A percentile compares a stretch with the other conserved stretches of the same genome.
Conservation (phyloP, 2,888 invertebrate genomes). For the Calliopum simillimum region DNA sequence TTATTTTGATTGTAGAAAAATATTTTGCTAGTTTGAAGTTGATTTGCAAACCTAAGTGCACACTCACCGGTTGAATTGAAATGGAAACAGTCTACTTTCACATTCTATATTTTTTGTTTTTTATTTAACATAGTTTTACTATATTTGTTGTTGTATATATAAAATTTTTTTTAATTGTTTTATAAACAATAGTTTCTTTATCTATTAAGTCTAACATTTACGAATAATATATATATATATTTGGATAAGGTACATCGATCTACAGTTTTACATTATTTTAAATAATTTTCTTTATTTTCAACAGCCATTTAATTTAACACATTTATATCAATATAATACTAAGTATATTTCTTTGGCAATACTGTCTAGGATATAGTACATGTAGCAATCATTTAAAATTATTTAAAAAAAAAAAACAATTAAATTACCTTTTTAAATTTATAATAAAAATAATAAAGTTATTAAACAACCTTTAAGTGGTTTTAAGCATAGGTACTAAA, state of each 20-base stretch:
- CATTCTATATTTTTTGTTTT: not conserved
- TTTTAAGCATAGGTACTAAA: not conserved
- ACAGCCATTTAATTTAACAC: conserved; percentile 30
- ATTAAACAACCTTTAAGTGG: not conserved
- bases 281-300: conserved; percentile 24
- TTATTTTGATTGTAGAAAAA: too few relatives aligned
- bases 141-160: not conserved
- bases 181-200: not conserved
- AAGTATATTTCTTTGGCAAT: conserved; percentile 16
- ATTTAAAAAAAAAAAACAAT: too few relatives aligned
- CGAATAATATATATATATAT: conserved; percentile 18
- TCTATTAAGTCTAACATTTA: conserved; percentile 23
- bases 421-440: not conserved
- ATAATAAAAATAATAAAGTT: not conserved
- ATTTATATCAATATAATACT: not conserved
- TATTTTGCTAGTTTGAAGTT: too few relatives aligned
- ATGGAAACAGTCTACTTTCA: too few relatives aligned
- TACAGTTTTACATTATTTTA: conserved; percentile 20
- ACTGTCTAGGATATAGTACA: not conserved
- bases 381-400: too few relatives aligned
- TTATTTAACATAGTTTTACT: not conserved
- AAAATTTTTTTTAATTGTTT: conserved; percentile 1
- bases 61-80: too few relatives aligned
- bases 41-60: too few relatives aligned
- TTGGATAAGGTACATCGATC: conserved; percentile 34